Conservation (phyloP, 2,113 vertebrate genomes). For the Tychaedon coryphoeus region DNA sequence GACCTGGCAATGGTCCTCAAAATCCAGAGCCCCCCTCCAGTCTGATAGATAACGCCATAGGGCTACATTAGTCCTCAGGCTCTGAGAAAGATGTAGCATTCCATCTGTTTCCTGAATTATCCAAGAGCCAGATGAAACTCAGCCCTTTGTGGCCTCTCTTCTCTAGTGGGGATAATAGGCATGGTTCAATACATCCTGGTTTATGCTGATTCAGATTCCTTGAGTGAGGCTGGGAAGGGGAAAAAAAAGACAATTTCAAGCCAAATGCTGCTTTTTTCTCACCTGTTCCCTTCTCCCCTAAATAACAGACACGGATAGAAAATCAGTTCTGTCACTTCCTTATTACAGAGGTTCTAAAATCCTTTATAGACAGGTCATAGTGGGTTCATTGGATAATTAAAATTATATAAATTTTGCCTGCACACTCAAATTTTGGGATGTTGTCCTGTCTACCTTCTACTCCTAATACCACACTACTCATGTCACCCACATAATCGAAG, state of each 20-base stretch:
- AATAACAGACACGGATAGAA: not conserved
- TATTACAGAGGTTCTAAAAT: not conserved
- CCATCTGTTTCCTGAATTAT: conserved; percentile 43
- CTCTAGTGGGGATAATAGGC: conserved; percentile 35
- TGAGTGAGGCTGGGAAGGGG: not conserved
- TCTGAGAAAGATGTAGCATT: conserved; percentile 27
- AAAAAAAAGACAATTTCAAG: not conserved
- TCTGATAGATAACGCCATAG: not conserved
- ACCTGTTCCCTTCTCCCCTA: not conserved
- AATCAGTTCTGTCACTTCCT: not conserved
- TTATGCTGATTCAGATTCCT: conserved; percentile 42
- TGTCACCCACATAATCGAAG: not conserved
- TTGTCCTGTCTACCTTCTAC: not conserved
- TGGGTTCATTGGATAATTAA: not conserved
- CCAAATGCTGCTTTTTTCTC: not conserved
- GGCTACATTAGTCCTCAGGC: conserved; percentile 12
- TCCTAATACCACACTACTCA: not conserved
- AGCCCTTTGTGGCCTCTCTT: conserved; percentile 25
- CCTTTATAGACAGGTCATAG: not conserved
- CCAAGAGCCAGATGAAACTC: conserved; percentile 12
- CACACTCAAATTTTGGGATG: not conserved
- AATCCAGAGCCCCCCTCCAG: not conserved
- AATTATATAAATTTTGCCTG: not conserved
- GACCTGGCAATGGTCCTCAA: not conserved
- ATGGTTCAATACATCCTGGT: not conserved